Conservation (phyloP, 1,140 invertebrate species). For the Physella acuta region DNA sequence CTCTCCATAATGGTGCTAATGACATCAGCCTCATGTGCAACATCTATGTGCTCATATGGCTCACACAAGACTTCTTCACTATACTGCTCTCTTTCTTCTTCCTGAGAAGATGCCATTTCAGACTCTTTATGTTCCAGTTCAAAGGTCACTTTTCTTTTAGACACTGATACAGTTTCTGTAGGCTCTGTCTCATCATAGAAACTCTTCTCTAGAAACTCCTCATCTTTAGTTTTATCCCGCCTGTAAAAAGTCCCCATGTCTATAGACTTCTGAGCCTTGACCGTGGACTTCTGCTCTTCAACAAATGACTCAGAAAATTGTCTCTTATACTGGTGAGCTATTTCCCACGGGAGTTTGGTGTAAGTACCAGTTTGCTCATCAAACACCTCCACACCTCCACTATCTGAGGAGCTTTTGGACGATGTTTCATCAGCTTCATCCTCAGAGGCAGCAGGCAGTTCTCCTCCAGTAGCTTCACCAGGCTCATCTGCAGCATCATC, state of each 20-base stretch:
- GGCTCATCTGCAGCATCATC: background rate
- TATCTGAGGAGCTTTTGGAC: slow-evolving; percentile 41
- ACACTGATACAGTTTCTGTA: slow-evolving; percentile 2
- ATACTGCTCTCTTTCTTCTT: slow-evolving; percentile 24
- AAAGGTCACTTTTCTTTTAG: slow-evolving; percentile 35
- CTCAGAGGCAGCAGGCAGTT: background rate
- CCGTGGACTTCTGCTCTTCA: slow-evolving; percentile 36
- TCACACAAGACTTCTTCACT: slow-evolving; percentile 28
- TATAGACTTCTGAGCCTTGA: slow-evolving; percentile 39
- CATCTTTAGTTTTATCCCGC: slow-evolving; percentile 31
- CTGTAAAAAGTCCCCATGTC: slow-evolving; percentile 51
- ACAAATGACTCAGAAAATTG: slow-evolving; percentile 51
- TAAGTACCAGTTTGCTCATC: slow-evolving; percentile 39
- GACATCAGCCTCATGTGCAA: slow-evolving; percentile 48
- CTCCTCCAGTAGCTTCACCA: background rate
- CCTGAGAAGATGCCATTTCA: slow-evolving; percentile 10
- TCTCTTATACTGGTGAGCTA: slow-evolving; percentile 48
- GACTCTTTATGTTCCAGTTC: slow-evolving; percentile 27
- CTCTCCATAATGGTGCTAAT: slow-evolving; percentile 48
- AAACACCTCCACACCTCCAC: slow-evolving; percentile 41
- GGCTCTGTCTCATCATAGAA: slow-evolving; percentile 24
- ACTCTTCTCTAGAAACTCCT: slow-evolving; percentile 21
- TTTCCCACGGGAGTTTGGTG: slow-evolving; percentile 50
- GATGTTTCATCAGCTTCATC: slow-evolving; percentile 28
- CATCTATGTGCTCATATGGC: slow-evolving; percentile 50